Evolutionary conservation across 2,113 vertebrate species (phyloP).

Genomic region (Xenopus borealis): DNA sequence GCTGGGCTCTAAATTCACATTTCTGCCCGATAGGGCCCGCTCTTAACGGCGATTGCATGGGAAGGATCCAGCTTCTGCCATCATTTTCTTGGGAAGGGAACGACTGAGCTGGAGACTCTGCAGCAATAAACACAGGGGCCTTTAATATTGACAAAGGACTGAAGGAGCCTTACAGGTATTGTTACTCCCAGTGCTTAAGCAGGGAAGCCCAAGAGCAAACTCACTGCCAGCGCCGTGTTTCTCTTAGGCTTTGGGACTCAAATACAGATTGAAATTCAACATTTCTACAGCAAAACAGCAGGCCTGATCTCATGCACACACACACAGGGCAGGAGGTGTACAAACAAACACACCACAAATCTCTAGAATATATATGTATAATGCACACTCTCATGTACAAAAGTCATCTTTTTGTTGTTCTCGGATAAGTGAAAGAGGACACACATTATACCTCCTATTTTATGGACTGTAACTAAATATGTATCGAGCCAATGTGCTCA

Average conservation of each 20-base stretch:
- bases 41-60: conserved; percentile 12
- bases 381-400: too few species aligned
- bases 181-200: not conserved
- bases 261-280: not conserved
- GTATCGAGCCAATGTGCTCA: too few species aligned
- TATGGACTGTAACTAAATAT: too few species aligned
- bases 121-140: conserved; percentile 15
- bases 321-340: too few species aligned
- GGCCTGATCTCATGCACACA: too few species aligned
- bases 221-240: not conserved
- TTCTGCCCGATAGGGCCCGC: not conserved
- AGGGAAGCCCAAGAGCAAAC: not conserved
- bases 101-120: not conserved
- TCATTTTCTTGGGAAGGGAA: not conserved
- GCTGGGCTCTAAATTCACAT: not conserved
- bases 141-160: conserved; percentile 24
- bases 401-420: too few species aligned
- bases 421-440: too few species aligned
- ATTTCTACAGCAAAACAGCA: not conserved
- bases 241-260: not conserved
- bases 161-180: conserved; percentile 18
- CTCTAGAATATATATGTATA: too few species aligned
- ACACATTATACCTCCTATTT: too few species aligned
- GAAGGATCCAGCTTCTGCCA: not conserved
- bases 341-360: too few species aligned